Conservation (phyloP, 2,888 invertebrate genomes). For the Sarcophaga subvicina region DNA sequence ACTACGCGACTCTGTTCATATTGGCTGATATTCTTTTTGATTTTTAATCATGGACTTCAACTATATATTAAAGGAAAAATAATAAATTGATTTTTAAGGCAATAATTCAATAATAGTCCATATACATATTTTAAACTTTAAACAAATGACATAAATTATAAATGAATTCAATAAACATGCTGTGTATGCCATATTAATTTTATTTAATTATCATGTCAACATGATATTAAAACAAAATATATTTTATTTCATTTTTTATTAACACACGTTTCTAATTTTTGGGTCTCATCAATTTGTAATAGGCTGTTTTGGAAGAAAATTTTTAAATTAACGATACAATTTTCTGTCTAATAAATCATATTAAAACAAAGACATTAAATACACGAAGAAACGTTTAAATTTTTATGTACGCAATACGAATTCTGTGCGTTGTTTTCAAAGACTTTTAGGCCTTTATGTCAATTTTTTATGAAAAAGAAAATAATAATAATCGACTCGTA, state of each 20-base stretch:
- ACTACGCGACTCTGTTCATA: no score
- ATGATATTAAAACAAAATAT: not conserved
- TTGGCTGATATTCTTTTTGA: no score
- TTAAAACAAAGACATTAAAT: not conserved
- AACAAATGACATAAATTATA: no score
- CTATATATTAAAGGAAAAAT: no score
- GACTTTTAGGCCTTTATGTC: no score
- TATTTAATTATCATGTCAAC: not conserved
- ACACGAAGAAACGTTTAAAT: no score
- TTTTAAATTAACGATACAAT: not conserved
- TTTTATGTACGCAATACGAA: not conserved
- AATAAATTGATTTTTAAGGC: no score
- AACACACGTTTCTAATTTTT: conserved; percentile 23
- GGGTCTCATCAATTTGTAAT: not conserved
- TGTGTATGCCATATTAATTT: not conserved
- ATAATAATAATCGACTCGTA: no score
- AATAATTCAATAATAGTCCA: no score
- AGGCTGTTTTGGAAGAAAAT: not conserved
- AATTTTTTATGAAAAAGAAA: no score
- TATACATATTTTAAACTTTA: no score
- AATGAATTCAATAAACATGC: not conserved
- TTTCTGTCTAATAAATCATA: not conserved
- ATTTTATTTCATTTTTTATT: conserved; percentile 47
- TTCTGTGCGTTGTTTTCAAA: not conserved
- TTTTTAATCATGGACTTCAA: no score